Evolutionary conservation across 2,888 invertebrate species (phyloP).

Genomic region (Drosophila borborema): DNA sequence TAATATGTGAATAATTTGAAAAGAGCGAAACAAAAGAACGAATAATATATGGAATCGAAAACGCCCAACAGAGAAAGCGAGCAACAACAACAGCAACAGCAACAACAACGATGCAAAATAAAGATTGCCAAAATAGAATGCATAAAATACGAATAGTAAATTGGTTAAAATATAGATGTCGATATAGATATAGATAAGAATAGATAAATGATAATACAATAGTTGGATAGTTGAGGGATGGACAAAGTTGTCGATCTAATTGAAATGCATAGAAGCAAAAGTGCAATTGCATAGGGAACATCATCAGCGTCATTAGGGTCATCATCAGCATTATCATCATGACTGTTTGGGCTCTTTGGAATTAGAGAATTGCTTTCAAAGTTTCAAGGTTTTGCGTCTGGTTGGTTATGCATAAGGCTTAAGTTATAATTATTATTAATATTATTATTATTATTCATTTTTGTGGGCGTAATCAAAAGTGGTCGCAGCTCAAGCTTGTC

Average conservation of each 20-base stretch:
- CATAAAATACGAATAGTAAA: slow-evolving; percentile 2
- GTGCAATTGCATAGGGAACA: slow-evolving; percentile 8
- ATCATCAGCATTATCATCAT: not conserved
- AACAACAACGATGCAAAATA: slow-evolving; percentile 16
- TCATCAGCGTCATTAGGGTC: not conserved
- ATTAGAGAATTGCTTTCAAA: slow-evolving; percentile 54
- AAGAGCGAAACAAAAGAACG: not conserved
- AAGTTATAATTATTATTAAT: slow-evolving; percentile 12
- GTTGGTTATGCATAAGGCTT: slow-evolving; percentile 27
- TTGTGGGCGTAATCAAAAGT: not conserved
- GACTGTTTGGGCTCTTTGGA: slow-evolving; percentile 59
- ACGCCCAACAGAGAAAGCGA: slow-evolving; percentile 11
- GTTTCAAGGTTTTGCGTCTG: slow-evolving; percentile 20
- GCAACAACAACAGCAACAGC: slow-evolving; percentile 26
- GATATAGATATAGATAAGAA: slow-evolving; percentile 1
- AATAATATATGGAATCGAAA: not conserved
- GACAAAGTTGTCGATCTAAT: not conserved
- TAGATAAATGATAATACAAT: slow-evolving; percentile 48
- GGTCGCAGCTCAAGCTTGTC: slow-evolving; percentile 22
- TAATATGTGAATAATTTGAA: slow-evolving; percentile 11
- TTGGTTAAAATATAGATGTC: slow-evolving; percentile 10
- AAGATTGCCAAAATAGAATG: not conserved
- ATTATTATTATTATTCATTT: not conserved
- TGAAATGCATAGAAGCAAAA: slow-evolving; percentile 34
- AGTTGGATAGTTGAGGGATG: slow-evolving; percentile 9